Evolutionary conservation across 2,797 vertebrate species (phyloP).

Genomic region (Aselliscus stoliczkanus): DNA sequence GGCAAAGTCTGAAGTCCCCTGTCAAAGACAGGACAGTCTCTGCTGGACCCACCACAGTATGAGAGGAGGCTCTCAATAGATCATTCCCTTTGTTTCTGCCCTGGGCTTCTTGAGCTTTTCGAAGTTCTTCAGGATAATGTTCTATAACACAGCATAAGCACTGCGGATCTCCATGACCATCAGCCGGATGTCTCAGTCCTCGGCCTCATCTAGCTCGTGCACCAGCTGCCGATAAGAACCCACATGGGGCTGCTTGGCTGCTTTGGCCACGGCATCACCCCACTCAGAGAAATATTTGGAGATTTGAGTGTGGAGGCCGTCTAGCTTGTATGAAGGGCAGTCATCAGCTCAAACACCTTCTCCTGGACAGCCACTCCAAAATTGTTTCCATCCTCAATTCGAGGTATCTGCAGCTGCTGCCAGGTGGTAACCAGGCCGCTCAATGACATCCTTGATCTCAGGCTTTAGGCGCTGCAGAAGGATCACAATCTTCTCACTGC

Average conservation of each 20-base stretch:
- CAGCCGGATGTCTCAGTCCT: constrained; percentile 89
- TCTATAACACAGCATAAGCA: constrained; percentile 89
- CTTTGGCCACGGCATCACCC: constrained; percentile 92
- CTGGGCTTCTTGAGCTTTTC: constrained; percentile 94
- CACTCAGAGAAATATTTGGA: constrained; percentile 92
- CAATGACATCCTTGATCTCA: constrained; percentile 89
- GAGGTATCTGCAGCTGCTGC: constrained; percentile 92
- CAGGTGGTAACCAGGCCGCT: constrained; percentile 92
- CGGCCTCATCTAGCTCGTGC: constrained; percentile 89
- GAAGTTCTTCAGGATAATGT: constrained; percentile 92
- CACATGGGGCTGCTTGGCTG: constrained; percentile 90
- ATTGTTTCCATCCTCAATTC: constrained; percentile 93
- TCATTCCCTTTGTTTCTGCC: constrained; percentile 91
- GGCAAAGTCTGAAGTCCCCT: neutral
- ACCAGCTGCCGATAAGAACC: constrained; percentile 92
- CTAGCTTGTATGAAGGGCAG: constrained; percentile 90
- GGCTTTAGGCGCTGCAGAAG: constrained; percentile 87
- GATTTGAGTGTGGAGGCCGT: constrained; percentile 91
- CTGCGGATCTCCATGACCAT: constrained; percentile 89
- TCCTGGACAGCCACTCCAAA: constrained; percentile 96
- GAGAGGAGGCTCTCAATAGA: constrained; percentile 84
- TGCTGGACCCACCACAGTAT: neutral
- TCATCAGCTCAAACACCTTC: constrained; percentile 93
- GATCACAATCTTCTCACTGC: constrained; percentile 87
- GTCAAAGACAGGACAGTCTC: neutral